phyloP scores from a whole-genome alignment of 1,140 invertebrate genomes.

The Cherax quadricarinatus region DNA sequence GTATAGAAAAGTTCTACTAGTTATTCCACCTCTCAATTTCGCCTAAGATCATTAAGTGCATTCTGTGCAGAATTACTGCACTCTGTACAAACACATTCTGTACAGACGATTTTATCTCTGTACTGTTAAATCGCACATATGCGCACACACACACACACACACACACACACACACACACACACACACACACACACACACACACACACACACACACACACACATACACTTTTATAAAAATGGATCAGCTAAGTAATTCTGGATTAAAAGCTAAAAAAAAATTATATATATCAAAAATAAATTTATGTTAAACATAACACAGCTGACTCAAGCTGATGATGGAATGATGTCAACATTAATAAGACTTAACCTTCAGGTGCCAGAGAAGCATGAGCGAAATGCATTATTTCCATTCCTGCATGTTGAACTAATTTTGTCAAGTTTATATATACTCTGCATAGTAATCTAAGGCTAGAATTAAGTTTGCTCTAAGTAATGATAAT shows the following conservation, averaged over 20 bases:
- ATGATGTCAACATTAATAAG: conserved; percentile 35
- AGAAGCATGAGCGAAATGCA: conserved; percentile 50
- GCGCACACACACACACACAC: no score
- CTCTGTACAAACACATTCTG: no score
- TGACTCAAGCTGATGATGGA: conserved; percentile 54
- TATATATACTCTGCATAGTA: conserved; percentile 66
- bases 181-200: no score
- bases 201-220: no score
- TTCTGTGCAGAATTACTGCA: no score
- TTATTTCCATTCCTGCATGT: conserved; percentile 37
- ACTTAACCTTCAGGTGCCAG: conserved; percentile 47
- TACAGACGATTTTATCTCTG: no score
- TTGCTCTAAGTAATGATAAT: conserved; percentile 30
- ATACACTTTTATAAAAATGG: not conserved
- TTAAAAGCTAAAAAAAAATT: not conserved
- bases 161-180: no score
- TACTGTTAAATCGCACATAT: no score
- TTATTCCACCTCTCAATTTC: no score
- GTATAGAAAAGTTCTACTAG: no score
- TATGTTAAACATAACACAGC: conserved; percentile 48
- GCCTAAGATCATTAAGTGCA: no score
- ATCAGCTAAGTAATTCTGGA: conserved; percentile 37
- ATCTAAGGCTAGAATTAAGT: conserved; percentile 66
- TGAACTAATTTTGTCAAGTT: conserved; percentile 55
- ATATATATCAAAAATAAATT: not conserved